These are phyloP conservation scores for Crepidodera aurea DNA, from an alignment of 2,888 invertebrate genomes.

Conservation along the genomic window DNA sequence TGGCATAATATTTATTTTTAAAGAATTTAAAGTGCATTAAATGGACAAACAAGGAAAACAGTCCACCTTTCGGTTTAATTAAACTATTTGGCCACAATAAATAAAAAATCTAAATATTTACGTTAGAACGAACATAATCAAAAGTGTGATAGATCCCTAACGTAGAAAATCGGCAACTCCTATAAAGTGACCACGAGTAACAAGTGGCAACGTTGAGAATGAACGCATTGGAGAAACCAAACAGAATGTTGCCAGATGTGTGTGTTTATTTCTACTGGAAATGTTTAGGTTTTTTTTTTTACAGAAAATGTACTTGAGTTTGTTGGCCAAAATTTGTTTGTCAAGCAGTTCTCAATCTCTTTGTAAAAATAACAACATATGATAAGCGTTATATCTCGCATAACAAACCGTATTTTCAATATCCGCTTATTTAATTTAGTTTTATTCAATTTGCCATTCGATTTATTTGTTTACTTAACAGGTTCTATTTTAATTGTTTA, in stretches of 20 bases:
- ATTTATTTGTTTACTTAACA: too few species aligned
- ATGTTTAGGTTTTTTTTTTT: constrained; percentile 13
- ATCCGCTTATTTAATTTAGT: too few species aligned
- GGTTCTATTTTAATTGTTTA: too few species aligned
- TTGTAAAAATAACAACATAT: too few species aligned
- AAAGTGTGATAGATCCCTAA: constrained; percentile 45
- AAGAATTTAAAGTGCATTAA: too few species aligned
- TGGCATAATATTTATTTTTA: too few species aligned
- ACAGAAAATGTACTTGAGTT: constrained; percentile 8
- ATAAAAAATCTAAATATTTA: not conserved
- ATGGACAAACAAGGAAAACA: too few species aligned
- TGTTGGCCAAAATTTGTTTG: not conserved
- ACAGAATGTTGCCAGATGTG: constrained; percentile 21
- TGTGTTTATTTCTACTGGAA: not conserved
- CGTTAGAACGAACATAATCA: constrained; percentile 14
- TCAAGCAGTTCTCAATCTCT: not conserved
- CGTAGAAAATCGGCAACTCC: constrained; percentile 48
- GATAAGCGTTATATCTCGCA: too few species aligned
- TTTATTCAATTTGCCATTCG: too few species aligned
- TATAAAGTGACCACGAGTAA: constrained; percentile 52
- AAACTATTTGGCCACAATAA: too few species aligned
- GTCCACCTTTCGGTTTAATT: too few species aligned
- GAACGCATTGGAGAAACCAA: constrained; percentile 35
- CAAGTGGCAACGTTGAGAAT: constrained; percentile 54
- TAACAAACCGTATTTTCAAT: too few species aligned